Percentiles rank a stretch among this genome's conserved stretches.
Evolutionary conservation across 1,140 invertebrate genomes (phyloP).

Genomic region (Drosophila nebulosa): DNA sequence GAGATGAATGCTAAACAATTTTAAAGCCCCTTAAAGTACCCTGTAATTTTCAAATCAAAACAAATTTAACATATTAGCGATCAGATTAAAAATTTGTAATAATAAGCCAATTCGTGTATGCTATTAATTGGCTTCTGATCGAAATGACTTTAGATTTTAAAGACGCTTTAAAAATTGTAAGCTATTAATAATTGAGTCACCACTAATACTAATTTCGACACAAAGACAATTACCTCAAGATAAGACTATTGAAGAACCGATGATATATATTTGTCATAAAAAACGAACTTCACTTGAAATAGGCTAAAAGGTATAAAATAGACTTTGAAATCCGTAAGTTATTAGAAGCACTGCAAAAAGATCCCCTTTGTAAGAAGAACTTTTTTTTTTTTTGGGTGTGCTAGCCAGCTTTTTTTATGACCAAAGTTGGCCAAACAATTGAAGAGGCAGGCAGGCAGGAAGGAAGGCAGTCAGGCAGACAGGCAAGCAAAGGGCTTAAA

Average conservation of each 20-base stretch:
- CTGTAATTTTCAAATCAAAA: not conserved
- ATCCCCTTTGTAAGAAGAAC: constrained; percentile 30
- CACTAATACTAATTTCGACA: no score
- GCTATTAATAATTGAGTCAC: no score
- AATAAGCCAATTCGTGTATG: no score
- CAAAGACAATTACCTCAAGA: no score
- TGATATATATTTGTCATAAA: no score
- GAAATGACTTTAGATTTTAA: no score
- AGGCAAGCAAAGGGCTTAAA: constrained; percentile 13
- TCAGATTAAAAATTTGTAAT: no score
- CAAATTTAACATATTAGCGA: not conserved
- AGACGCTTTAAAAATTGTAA: no score
- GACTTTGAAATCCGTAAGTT: not conserved
- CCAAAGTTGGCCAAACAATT: constrained; percentile 34
- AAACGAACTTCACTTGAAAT: no score
- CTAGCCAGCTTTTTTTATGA: constrained; percentile 20
- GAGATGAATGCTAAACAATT: not conserved
- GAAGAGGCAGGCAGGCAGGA: not conserved
- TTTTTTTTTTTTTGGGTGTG: not conserved
- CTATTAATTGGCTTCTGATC: no score
- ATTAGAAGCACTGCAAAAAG: not conserved
- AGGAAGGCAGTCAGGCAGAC: not conserved
- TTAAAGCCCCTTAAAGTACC: not conserved
- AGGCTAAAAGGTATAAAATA: no score
- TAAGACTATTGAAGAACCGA: no score